phyloP scores from a whole-genome alignment of 2,797 vertebrate species.

The Hippocampus kuda region DNA sequence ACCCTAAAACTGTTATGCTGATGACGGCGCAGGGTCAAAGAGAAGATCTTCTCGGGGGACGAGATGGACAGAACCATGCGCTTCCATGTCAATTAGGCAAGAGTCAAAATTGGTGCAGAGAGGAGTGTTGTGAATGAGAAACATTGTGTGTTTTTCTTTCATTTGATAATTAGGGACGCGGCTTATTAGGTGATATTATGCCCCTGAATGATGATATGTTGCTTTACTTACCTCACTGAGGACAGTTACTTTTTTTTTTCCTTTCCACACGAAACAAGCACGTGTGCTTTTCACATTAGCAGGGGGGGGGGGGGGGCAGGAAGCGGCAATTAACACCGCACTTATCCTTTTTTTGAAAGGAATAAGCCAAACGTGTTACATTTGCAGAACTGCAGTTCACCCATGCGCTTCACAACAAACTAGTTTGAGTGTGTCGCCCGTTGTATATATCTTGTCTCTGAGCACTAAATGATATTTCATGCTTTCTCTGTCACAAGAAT shows the following conservation, averaged over 20 bases:
- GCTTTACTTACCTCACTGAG: slow-evolving; percentile 9
- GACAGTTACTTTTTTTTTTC: background rate
- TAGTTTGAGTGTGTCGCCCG: background rate
- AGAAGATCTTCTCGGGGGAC: slow-evolving; percentile 28
- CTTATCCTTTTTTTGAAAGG: slow-evolving; percentile 35
- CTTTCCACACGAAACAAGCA: slow-evolving; percentile 8
- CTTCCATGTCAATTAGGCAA: background rate
- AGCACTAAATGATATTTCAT: slow-evolving; percentile 32
- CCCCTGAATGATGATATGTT: slow-evolving; percentile 12
- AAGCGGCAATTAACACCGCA: slow-evolving; percentile 50
- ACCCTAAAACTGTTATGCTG: slow-evolving; percentile 41
- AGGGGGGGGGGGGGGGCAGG: slow-evolving; percentile 24
- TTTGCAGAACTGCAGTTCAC: slow-evolving; percentile 27
- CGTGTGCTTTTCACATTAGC: slow-evolving; percentile 32
- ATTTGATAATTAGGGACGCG: background rate
- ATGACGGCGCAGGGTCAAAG: slow-evolving; percentile 36
- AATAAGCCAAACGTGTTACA: slow-evolving; percentile 29
- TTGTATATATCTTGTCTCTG: slow-evolving; percentile 9
- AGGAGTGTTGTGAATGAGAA: background rate
- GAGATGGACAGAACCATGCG: slow-evolving; percentile 7
- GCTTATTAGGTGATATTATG: slow-evolving; percentile 8
- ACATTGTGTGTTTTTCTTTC: slow-evolving; percentile 7
- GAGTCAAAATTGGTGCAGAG: background rate
- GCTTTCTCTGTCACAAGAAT: slow-evolving; percentile 18
- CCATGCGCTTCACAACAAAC: slow-evolving; percentile 14